Evolutionary conservation across 1,140 invertebrate genomes (phyloP), one percentile per base, ranked within the genome.

Genomic region (Neuroterus valhalla): DNA sequence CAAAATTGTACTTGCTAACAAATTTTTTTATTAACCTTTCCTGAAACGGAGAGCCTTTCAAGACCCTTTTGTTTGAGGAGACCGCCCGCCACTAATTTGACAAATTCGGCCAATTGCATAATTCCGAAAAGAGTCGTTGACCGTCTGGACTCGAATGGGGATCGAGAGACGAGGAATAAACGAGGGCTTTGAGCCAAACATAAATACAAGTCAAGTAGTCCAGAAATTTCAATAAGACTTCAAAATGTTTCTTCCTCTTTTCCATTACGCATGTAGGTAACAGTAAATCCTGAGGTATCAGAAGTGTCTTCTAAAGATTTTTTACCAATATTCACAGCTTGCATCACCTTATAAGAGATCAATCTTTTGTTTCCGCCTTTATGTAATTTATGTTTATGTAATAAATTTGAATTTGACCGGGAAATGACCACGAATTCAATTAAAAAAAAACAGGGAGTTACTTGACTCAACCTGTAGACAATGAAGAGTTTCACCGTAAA

Each of bases 41-140:
- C 66, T 72, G 17, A 71, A 55, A 44, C 8, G 26, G 17, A 42
- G 48, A 21, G 48, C 19, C 52, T 71, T 52, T 71, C 70, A 26
- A 74, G 31, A 23, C 42, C 46, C 44, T 72, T 38, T 71, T 72
- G 73, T 78, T 81, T 78, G 74, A 78, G 52, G 55, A 75, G 75
- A 74, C 80, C 77, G 79, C 76, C 52, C 66, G 75, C 78, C 77
- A 78, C 81, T 88, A 87, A 86, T 88, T 86, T 80, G 83, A 81
- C 85, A 85, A 89, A 89, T 84, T 89, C 87, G 86, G 79, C 81
- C 85, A 87, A 88, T 87, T 88, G 87, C 87, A 84, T 86, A 87
- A 88, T 88, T 89, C 86, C 76, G 77, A 86, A 81, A 86, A 80
- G 82, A 84, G 87, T 87, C 85, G 72, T 84, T 84, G 86, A 87